Percentiles rank a stretch among this genome's conserved stretches.
Evolutionary conservation across 2,113 vertebrate species (phyloP).

Genomic region (Mormoops blainvillei): DNA sequence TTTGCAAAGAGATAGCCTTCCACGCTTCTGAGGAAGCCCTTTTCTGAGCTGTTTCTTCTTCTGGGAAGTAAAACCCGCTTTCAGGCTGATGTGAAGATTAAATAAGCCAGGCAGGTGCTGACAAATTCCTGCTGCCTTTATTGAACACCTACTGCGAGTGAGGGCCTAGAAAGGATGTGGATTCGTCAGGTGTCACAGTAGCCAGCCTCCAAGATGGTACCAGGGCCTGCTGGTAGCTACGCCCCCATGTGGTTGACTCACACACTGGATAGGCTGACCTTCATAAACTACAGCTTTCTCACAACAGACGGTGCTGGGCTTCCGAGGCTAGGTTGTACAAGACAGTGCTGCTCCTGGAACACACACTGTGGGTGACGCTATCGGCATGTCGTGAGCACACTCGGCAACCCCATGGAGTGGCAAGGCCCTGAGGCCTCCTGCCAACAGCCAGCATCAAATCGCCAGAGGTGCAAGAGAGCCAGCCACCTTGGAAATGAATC

Average conservation of each 20-base stretch:
- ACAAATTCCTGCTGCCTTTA: neutral
- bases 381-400: accelerated
- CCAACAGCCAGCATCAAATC: neutral
- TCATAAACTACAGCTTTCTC: neutral
- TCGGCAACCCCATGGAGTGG: neutral
- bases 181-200: neutral
- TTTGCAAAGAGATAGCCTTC: neutral
- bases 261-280: neutral
- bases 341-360: no score
- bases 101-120: neutral
- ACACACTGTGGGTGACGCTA: neutral
- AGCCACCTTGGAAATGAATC: neutral
- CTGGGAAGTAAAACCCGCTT: neutral
- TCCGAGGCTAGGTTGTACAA: accelerated
- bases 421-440: neutral
- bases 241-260: neutral
- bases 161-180: neutral
- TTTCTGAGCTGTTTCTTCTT: neutral
- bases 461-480: neutral
- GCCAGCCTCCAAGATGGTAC: neutral
- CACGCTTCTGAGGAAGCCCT: neutral
- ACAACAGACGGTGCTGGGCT: neutral
- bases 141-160: neutral
- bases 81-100: neutral
- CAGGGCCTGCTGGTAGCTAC: neutral